Evolutionary conservation across 2,113 vertebrate species (phyloP).

Genomic region (Eolophus roseicapilla): DNA sequence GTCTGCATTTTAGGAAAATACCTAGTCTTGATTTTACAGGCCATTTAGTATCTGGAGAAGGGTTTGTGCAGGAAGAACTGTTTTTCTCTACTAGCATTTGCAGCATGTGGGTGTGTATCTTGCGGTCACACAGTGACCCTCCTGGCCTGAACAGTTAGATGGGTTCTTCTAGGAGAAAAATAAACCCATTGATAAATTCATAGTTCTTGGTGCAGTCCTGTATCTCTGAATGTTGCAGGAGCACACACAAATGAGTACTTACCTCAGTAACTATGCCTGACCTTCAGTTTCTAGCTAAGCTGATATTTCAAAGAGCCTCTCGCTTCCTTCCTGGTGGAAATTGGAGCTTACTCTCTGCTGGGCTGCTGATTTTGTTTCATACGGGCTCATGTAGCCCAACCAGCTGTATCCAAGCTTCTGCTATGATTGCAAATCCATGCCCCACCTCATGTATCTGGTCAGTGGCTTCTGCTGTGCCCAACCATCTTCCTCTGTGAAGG

Average conservation of each 20-base stretch:
- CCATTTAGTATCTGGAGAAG: background rate
- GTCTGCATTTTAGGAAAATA: background rate
- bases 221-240: background rate
- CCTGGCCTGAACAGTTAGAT: background rate
- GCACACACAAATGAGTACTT: background rate
- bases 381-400: background rate
- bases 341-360: background rate
- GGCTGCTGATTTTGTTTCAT: background rate
- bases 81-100: background rate
- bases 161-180: background rate
- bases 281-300: background rate
- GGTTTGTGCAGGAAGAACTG: background rate
- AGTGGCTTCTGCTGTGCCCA: background rate
- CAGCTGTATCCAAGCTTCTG: background rate
- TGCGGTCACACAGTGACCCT: background rate
- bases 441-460: background rate
- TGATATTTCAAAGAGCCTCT: background rate
- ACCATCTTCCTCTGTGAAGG: background rate
- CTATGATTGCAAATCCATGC: background rate
- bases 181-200: background rate
- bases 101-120: accelerated
- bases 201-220: background rate
- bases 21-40: background rate
- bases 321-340: background rate
- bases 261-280: background rate